A percentile compares a stretch with the other conserved stretches of the same genome.
Conservation (phyloP, 2,888 invertebrate species). For the Uropetala carovei region DNA sequence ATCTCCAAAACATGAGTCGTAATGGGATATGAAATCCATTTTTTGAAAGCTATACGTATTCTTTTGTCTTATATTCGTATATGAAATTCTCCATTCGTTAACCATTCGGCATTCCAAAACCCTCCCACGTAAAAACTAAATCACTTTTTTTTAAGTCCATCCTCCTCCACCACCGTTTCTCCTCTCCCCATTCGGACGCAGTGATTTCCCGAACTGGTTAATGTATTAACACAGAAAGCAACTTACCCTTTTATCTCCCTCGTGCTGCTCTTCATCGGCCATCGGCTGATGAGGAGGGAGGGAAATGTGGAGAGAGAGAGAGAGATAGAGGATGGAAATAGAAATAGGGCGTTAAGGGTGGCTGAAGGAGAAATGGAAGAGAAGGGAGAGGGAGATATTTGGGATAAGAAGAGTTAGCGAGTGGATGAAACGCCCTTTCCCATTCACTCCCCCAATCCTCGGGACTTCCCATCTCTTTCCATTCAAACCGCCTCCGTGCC, state of each 20-base stretch:
- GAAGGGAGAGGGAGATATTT: background rate
- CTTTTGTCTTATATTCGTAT: background rate
- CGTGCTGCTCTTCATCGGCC: background rate
- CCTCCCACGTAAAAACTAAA: background rate
- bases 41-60: background rate
- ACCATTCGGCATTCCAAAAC: background rate
- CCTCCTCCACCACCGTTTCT: background rate
- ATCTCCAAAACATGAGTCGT: background rate
- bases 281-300: background rate
- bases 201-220: background rate
- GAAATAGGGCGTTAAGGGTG: background rate
- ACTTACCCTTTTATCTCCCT: background rate
- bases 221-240: conserved; percentile 10
- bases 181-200: background rate
- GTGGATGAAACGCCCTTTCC: background rate
- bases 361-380: background rate
- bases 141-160: background rate
- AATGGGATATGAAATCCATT: background rate
- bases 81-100: background rate
- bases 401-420: background rate
- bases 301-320: background rate
- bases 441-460: background rate
- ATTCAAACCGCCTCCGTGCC: background rate
- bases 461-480: background rate
- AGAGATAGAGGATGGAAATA: background rate